These are phyloP conservation scores for Mesocentrotus franciscanus DNA, from an alignment of 53 echinoderm and acorn worm species.

Conservation along the genomic window DNA sequence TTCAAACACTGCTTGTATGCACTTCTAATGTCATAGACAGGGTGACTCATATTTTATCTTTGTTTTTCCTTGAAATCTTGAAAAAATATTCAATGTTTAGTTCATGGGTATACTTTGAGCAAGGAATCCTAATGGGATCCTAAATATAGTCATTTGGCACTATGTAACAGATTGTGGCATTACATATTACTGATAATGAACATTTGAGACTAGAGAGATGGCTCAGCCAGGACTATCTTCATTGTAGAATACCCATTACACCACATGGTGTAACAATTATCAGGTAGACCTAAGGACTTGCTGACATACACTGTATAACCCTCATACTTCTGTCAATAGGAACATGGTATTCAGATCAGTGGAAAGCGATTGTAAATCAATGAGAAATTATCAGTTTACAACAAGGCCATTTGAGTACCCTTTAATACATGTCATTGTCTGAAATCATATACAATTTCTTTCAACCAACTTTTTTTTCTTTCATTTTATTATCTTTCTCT, in stretches of 20 bases:
- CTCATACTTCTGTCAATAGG: constrained; percentile 24
- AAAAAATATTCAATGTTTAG: neutral
- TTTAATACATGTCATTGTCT: neutral
- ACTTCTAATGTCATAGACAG: neutral
- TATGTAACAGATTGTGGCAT: neutral
- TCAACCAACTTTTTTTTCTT: neutral
- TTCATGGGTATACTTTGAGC: neutral
- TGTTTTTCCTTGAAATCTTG: neutral
- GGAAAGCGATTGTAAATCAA: neutral
- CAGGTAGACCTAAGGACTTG: neutral
- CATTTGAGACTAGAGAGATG: neutral
- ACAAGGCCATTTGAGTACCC: neutral
- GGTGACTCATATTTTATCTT: neutral
- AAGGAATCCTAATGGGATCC: neutral
- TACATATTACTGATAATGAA: neutral
- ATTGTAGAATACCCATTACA: neutral
- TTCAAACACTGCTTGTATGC: neutral
- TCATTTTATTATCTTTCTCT: neutral
- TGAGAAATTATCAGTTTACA: neutral
- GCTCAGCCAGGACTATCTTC: neutral
- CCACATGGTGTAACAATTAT: neutral
- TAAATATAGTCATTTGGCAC: neutral
- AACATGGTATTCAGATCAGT: constrained; percentile 2
- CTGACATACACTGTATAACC: constrained; percentile 7
- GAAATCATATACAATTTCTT: neutral